A percentile compares a stretch with the other conserved stretches of the same genome.
Conservation (phyloP, 2,888 invertebrate genomes). For the Lobophora halterata region DNA sequence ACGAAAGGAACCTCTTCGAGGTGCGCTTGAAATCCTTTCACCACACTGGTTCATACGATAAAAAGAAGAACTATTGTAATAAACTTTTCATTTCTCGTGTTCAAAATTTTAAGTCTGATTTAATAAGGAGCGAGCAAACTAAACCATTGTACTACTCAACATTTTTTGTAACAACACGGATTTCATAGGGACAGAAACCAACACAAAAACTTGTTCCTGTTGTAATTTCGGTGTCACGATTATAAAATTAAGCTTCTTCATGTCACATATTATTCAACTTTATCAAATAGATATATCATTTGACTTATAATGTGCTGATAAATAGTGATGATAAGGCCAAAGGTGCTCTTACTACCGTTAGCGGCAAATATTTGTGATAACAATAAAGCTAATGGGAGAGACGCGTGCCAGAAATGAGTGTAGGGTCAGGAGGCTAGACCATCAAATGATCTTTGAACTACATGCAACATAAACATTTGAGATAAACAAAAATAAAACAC, state of each 20-base stretch:
- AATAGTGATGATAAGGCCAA: slow-evolving; percentile 57
- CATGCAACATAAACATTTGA: background rate
- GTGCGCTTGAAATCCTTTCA: too few species aligned
- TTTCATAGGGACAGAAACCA: slow-evolving; percentile 17
- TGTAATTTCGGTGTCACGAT: slow-evolving; percentile 16
- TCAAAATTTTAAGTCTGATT: too few species aligned
- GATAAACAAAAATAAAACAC: background rate
- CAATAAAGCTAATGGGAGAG: slow-evolving; percentile 25
- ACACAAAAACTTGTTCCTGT: slow-evolving; percentile 15
- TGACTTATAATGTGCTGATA: slow-evolving; percentile 60
- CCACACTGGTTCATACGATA: too few species aligned
- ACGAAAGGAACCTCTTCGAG: too few species aligned
- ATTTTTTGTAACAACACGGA: too few species aligned
- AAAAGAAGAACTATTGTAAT: too few species aligned
- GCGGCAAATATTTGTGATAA: too few species aligned
- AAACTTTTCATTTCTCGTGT: too few species aligned
- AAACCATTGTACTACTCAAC: too few species aligned
- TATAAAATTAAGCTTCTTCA: slow-evolving; percentile 22
- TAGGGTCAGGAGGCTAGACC: slow-evolving; percentile 11
- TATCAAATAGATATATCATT: slow-evolving; percentile 13
- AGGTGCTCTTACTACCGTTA: slow-evolving; percentile 62
- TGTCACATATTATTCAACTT: slow-evolving; percentile 3
- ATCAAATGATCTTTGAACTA: slow-evolving; percentile 1
- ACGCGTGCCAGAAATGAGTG: slow-evolving; percentile 27
- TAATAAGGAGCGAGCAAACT: too few species aligned